Conservation (phyloP, 1,140 invertebrate species). For the Eumaeus atala region DNA sequence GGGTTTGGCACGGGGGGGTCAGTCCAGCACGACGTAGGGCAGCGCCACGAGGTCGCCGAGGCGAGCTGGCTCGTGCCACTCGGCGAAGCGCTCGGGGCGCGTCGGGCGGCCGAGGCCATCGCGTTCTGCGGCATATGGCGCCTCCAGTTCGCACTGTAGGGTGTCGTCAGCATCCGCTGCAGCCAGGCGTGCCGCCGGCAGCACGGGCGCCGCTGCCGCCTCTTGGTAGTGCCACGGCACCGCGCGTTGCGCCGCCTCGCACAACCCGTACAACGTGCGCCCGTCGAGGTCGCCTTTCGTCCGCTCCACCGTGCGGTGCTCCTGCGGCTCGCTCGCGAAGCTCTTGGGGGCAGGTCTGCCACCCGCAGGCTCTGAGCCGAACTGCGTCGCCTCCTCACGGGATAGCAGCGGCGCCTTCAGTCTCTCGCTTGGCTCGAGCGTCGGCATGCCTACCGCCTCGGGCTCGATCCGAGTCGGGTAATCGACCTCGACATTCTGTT, state of each 20-base stretch:
- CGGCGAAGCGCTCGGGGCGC: constrained; percentile 76
- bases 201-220: constrained; percentile 35
- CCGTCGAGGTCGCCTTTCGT: constrained; percentile 50
- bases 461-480: constrained; percentile 24
- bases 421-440: constrained; percentile 43
- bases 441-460: constrained; percentile 31
- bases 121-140: constrained; percentile 21
- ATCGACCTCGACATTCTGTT: constrained; percentile 27
- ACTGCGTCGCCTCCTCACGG: constrained; percentile 29
- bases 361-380: constrained; percentile 19
- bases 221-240: constrained; percentile 29
- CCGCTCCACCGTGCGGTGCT: constrained; percentile 50
- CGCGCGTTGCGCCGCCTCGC: constrained; percentile 25
- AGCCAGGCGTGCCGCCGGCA: constrained; percentile 20
- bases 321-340: constrained; percentile 34
- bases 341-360: constrained; percentile 24
- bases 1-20: constrained; percentile 38
- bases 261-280: constrained; percentile 29
- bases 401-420: constrained; percentile 39
- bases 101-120: constrained; percentile 46
- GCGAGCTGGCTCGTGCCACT: constrained; percentile 88
- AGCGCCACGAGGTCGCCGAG: constrained; percentile 81
- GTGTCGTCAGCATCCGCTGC: constrained; percentile 17
- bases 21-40: constrained; percentile 95
- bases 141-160: constrained; percentile 22